Evolutionary conservation across 2,888 invertebrate genomes (phyloP).

Genomic region (Rhamphomyia laevipes): DNA sequence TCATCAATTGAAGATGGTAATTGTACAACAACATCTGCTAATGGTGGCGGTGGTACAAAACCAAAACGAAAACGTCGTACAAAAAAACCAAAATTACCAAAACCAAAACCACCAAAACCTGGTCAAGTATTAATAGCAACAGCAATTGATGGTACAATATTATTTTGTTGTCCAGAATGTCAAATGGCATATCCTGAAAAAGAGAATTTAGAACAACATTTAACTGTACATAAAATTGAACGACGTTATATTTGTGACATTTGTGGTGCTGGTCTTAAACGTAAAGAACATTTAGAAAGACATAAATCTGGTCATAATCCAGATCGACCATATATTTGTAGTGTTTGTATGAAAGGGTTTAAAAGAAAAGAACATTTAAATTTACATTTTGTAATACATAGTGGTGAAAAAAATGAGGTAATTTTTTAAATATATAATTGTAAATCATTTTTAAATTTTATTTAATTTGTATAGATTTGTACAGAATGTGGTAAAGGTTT

Average conservation of each 20-base stretch:
- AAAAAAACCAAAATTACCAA: constrained; percentile 62
- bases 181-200: constrained; percentile 73
- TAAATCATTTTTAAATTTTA: constrained; percentile 1
- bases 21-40: constrained; percentile 3
- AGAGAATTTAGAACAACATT: constrained; percentile 63
- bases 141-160: constrained; percentile 58
- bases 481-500: constrained; percentile 42
- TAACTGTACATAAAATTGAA: constrained; percentile 68
- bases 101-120: constrained; percentile 66
- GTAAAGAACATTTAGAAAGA: constrained; percentile 66
- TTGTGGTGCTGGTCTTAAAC: constrained; percentile 63
- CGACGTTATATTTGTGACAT: constrained; percentile 65
- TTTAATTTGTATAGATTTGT: constrained; percentile 21
- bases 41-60: constrained; percentile 17
- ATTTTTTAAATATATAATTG: not conserved
- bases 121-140: constrained; percentile 67
- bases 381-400: constrained; percentile 73
- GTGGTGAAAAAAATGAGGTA: constrained; percentile 70
- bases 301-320: constrained; percentile 73
- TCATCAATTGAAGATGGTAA: not conserved
- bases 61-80: constrained; percentile 53
- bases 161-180: constrained; percentile 72
- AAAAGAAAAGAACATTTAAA: constrained; percentile 74
- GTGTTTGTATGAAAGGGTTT: constrained; percentile 65
- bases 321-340: constrained; percentile 66